Evolutionary conservation across 2,113 vertebrate genomes (phyloP).

Genomic region (Catharus fuscescens): DNA sequence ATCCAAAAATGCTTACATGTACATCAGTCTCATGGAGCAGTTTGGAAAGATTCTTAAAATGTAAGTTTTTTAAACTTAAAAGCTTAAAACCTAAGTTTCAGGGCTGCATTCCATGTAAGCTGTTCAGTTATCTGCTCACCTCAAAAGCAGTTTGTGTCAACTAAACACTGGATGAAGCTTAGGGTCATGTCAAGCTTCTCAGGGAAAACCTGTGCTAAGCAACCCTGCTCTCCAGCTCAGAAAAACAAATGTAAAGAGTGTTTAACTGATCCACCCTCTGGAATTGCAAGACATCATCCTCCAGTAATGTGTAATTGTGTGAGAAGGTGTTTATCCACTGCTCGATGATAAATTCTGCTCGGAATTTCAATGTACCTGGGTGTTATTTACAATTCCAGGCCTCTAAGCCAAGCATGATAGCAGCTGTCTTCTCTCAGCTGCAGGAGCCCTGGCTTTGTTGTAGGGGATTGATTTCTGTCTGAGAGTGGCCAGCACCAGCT

Average conservation of each 20-base stretch:
- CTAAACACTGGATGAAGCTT: background rate
- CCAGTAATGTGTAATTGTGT: background rate
- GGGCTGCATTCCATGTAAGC: background rate
- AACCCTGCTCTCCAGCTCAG: background rate
- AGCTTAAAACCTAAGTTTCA: background rate
- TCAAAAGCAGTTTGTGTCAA: background rate
- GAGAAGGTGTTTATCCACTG: background rate
- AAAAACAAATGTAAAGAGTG: background rate
- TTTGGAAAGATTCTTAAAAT: background rate
- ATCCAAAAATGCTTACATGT: background rate
- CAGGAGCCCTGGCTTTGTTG: slow-evolving; percentile 6
- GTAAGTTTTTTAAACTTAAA: background rate
- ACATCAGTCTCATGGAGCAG: background rate
- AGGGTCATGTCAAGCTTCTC: background rate
- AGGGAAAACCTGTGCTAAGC: background rate
- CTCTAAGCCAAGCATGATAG: background rate
- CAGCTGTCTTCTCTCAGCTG: slow-evolving; percentile 21
- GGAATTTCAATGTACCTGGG: background rate
- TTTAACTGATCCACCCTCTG: slow-evolving; percentile 1
- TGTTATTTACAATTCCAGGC: background rate
- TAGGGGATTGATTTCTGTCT: background rate
- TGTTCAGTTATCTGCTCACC: background rate
- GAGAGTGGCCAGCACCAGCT: background rate
- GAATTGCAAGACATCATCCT: background rate
- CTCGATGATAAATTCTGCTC: background rate